A percentile compares a stretch with the other conserved stretches of the same genome.
Conservation (phyloP, 2,113 vertebrate species). For the Callopanchax toddi region DNA sequence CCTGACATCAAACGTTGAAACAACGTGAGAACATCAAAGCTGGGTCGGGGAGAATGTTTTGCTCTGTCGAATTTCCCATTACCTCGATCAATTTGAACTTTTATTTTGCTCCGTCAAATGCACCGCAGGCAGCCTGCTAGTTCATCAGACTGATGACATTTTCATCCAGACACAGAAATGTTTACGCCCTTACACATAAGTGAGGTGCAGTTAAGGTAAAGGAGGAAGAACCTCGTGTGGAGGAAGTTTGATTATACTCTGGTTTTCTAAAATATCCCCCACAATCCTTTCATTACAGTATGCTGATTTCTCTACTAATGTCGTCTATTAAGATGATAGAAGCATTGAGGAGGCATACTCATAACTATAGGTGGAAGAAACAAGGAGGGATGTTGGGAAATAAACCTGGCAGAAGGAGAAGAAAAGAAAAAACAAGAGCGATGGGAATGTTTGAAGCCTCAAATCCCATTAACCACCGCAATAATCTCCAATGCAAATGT, state of each 20-base stretch:
- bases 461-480: constrained; percentile 47
- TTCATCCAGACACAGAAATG: constrained; percentile 16
- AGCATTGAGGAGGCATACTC: constrained; percentile 22
- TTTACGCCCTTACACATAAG: background rate
- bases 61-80: constrained; percentile 58
- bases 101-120: constrained; percentile 49
- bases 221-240: background rate
- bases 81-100: constrained; percentile 69
- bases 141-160: constrained; percentile 36
- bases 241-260: too few relatives aligned
- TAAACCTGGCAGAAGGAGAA: constrained; percentile 26
- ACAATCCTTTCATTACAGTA: constrained; percentile 62
- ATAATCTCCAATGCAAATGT: constrained; percentile 36
- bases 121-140: constrained; percentile 41
- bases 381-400: constrained; percentile 37
- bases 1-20: constrained; percentile 60
- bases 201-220: constrained; percentile 6
- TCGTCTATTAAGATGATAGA: constrained; percentile 24
- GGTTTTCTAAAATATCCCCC: constrained; percentile 26
- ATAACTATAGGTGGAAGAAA: constrained; percentile 58
- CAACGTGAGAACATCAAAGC: constrained; percentile 60
- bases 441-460: constrained; percentile 46
- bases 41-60: constrained; percentile 49
- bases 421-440: constrained; percentile 22
- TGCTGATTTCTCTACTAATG: constrained; percentile 53